phyloP scores from a whole-genome alignment of 2,797 vertebrate species.

The Mormyrops attenuatus region DNA sequence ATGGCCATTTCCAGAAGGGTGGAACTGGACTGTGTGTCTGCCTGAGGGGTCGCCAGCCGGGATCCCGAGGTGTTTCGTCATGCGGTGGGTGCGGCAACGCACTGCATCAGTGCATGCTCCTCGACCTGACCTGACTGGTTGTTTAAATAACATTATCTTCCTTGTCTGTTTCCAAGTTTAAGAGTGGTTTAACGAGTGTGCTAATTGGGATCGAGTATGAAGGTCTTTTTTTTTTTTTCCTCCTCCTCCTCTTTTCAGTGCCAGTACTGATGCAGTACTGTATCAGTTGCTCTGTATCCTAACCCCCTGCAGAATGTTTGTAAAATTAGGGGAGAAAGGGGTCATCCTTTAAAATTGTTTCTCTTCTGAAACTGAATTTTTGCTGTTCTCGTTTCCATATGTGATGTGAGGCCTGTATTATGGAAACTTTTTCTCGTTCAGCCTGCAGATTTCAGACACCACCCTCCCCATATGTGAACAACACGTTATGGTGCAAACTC shows the following conservation, averaged over 20 bases:
- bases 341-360: not conserved
- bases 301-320: not conserved
- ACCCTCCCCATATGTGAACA: not conserved
- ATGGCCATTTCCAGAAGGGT: not conserved
- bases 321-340: not conserved
- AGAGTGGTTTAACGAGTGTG: not conserved
- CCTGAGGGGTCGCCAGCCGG: not conserved
- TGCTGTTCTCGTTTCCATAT: not conserved
- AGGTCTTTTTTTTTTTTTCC: not conserved
- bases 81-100: not conserved
- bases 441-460: not conserved
- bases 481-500: not conserved
- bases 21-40: not conserved
- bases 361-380: not conserved
- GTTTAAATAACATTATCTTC: not conserved
- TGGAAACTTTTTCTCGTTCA: not conserved
- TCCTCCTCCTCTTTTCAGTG: not conserved
- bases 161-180: not conserved
- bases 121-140: not conserved
- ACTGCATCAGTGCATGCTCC: not conserved
- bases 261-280: not conserved
- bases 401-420: not conserved
- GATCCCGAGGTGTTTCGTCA: not conserved
- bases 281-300: not conserved
- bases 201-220: not conserved